Evolutionary conservation across 2,888 invertebrate species (phyloP).

Genomic region (Boloria selene): DNA sequence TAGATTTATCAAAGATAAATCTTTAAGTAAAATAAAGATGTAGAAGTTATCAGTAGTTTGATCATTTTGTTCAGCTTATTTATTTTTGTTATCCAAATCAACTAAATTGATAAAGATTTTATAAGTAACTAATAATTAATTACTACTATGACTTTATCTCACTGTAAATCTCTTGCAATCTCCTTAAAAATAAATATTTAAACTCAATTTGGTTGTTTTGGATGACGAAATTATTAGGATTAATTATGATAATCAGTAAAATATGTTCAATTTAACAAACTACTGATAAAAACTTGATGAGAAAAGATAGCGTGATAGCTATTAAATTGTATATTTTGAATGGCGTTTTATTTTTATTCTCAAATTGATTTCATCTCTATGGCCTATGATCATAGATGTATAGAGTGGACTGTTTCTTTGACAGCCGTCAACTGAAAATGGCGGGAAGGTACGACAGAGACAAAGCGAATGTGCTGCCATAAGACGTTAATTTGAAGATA

Average conservation of each 20-base stretch:
- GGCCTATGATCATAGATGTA: constrained; percentile 48
- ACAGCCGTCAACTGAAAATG: too few relatives aligned
- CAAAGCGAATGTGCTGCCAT: too few relatives aligned
- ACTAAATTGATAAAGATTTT: neutral
- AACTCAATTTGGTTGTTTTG: neutral
- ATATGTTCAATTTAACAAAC: neutral
- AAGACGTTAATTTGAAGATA: too few relatives aligned
- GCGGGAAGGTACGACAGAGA: too few relatives aligned
- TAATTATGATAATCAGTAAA: too few relatives aligned
- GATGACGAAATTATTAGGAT: neutral
- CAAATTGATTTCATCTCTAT: constrained; percentile 34
- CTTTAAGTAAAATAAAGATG: too few relatives aligned
- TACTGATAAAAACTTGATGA: neutral
- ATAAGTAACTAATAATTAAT: neutral
- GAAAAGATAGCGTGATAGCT: constrained; percentile 23
- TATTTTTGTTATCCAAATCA: neutral
- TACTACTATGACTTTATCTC: neutral
- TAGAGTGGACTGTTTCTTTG: too few relatives aligned
- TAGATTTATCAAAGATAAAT: too few relatives aligned
- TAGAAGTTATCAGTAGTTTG: neutral
- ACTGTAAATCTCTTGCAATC: constrained; percentile 15
- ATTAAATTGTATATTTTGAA: constrained; percentile 6
- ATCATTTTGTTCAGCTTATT: neutral
- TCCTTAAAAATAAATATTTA: neutral
- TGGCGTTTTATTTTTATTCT: constrained; percentile 7